These are phyloP conservation scores for Copidosoma aretas DNA, from an alignment of 2,888 invertebrate species.

Conservation along the genomic window DNA sequence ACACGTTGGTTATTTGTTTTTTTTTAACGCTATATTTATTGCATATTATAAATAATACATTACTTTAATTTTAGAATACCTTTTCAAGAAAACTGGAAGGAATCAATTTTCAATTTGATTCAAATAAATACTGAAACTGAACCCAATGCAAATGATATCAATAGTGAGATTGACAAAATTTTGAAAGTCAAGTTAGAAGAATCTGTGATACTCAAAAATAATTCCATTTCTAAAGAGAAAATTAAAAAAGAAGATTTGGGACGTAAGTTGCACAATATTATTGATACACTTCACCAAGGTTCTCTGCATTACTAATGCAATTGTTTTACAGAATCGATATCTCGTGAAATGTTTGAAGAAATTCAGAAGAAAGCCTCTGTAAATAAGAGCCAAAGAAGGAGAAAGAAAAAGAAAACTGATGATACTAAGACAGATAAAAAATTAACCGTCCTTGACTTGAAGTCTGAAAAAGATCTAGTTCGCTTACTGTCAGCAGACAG, in stretches of 20 bases:
- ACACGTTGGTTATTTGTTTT: slow-evolving; percentile 41
- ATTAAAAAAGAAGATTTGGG: slow-evolving; percentile 24
- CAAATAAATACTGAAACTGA: slow-evolving; percentile 22
- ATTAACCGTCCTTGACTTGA: slow-evolving; percentile 23
- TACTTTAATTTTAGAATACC: slow-evolving; percentile 24
- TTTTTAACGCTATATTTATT: slow-evolving; percentile 6
- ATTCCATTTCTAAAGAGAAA: not conserved
- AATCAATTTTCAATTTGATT: slow-evolving; percentile 52
- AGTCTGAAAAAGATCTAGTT: slow-evolving; percentile 45
- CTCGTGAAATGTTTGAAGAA: slow-evolving; percentile 28
- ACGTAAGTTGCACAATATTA: slow-evolving; percentile 19
- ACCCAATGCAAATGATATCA: slow-evolving; percentile 2
- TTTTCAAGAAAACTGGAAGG: slow-evolving; percentile 24
- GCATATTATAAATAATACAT: slow-evolving; percentile 5
- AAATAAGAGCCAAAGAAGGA: not conserved
- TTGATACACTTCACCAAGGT: too few relatives aligned
- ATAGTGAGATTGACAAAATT: slow-evolving; percentile 4
- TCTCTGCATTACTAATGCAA: not conserved
- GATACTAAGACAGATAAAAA: slow-evolving; percentile 23
- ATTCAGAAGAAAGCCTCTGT: slow-evolving; percentile 35
- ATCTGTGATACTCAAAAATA: not conserved
- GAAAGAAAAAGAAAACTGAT: slow-evolving; percentile 15
- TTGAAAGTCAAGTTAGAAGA: not conserved
- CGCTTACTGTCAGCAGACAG: slow-evolving; percentile 44
- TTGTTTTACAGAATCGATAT: slow-evolving; percentile 24